Evolutionary conservation across 2,113 vertebrate species (phyloP), one percentile per base, ranked within the genome.

Genomic region (Vimba vimba): DNA sequence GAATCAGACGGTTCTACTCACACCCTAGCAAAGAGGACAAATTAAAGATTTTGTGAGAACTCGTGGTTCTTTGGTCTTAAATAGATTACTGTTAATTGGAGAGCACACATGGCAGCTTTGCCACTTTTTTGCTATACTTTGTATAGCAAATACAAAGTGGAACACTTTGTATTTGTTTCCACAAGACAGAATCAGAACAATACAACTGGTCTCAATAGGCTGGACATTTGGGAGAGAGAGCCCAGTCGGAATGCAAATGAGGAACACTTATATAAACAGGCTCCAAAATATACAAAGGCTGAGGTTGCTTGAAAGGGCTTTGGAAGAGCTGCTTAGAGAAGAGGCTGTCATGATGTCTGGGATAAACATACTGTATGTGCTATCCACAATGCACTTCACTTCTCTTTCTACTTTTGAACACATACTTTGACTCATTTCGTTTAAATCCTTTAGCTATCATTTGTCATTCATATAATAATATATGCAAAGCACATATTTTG

Each of bases 111-210:
- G 64, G 55, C 43, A 21, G 82, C 57, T 79, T 60, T 79, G 21
- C 15, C 21, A 60, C 45, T 13, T 75, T 50, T 76, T 79, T 59
- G 39, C 79, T 45, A 2, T 68, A 57, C 43, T 43, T 43, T 43
- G 43, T 43, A 10, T 43, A 43, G 39, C 6, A 43, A 43, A 43
- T 43, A 43, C 39, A 43, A 43, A 43, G 43, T 43, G 47, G 59
- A 86, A 73, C 68, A 75, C 66, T 66, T 27, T 84, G 82, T 66
- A 64, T 79, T 88, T 79, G 30, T 86, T 84, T 90, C 76, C 79
- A 79, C 87, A 60, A 87, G 83, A 90, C 83, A 85, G 83, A 88
- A 68, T 90, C 80, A 55, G 78, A 90, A 90, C 89, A 90, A 87
- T 86, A 87, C 71, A 90, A 77, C 60, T 23, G 78, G 80, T 82